Evolutionary conservation across 2,888 invertebrate genomes (phyloP).

Genomic region (Bellardia pandia): DNA sequence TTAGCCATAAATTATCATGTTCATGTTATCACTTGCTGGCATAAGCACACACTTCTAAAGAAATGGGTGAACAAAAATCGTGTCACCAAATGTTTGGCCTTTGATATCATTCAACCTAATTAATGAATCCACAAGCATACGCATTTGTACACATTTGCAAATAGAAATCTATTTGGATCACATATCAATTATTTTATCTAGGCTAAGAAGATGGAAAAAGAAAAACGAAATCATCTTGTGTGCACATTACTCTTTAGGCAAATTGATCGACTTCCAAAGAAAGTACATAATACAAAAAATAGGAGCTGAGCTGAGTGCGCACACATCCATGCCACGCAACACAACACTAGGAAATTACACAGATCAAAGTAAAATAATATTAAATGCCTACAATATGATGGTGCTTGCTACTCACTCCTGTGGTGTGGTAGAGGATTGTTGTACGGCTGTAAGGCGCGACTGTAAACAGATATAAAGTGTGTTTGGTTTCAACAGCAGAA

Average conservation of each 20-base stretch:
- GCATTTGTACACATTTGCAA: neutral
- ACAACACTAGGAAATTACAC: constrained; percentile 47
- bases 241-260: constrained; percentile 61
- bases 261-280: constrained; percentile 67
- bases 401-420: neutral
- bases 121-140: constrained; percentile 41
- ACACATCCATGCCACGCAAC: neutral
- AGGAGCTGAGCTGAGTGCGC: constrained; percentile 15
- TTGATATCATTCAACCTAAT: constrained; percentile 54
- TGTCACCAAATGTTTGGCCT: constrained; percentile 60
- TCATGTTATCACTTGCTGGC: neutral
- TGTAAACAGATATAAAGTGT: neutral
- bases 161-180: constrained; percentile 55
- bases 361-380: constrained; percentile 62
- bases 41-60: neutral
- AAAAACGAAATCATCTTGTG: constrained; percentile 51
- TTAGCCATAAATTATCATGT: constrained; percentile 29
- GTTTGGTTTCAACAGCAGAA: constrained; percentile 1
- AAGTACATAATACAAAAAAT: constrained; percentile 57
- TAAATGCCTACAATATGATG: constrained; percentile 43
- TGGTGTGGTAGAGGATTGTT: neutral
- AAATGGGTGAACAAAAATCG: constrained; percentile 20
- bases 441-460: constrained; percentile 11
- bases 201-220: constrained; percentile 56
- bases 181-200: constrained; percentile 70